Conservation (phyloP, 2,113 vertebrate genomes). For the Oophaga pumilio region DNA sequence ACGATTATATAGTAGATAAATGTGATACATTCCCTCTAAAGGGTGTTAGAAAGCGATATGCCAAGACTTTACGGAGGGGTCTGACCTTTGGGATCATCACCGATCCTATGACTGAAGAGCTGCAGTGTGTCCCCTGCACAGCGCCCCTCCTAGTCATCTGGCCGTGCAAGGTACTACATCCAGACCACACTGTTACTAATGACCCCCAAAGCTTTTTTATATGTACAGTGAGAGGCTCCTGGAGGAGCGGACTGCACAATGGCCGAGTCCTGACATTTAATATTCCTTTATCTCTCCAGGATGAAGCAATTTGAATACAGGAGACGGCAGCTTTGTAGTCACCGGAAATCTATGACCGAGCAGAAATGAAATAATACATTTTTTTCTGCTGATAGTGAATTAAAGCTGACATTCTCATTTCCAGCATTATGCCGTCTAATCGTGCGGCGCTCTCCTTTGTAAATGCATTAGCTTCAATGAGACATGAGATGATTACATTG, state of each 20-base stretch:
- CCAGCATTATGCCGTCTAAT: slow-evolving; percentile 40
- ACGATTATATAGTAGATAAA: no score
- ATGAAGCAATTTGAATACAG: slow-evolving; percentile 40
- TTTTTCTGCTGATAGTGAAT: slow-evolving; percentile 46
- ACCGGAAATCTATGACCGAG: slow-evolving; percentile 34
- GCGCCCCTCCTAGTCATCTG: no score
- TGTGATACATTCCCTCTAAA: no score
- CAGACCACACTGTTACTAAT: neutral
- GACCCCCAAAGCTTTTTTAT: neutral
- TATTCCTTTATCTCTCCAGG: slow-evolving; percentile 10
- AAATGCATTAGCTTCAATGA: slow-evolving; percentile 41
- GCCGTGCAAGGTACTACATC: no score
- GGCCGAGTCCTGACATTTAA: neutral
- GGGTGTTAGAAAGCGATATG: no score
- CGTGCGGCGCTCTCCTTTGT: slow-evolving; percentile 28
- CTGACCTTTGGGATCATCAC: no score
- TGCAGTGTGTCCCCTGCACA: no score
- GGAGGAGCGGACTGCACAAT: neutral
- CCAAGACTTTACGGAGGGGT: no score
- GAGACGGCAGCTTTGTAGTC: slow-evolving; percentile 16
- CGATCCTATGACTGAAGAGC: no score
- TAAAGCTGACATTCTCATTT: slow-evolving; percentile 48
- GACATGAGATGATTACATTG: slow-evolving; percentile 41
- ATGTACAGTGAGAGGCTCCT: neutral
- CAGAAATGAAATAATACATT: slow-evolving; percentile 39